Conservation (phyloP, 1,140 invertebrate species). For the Protaetia brevitarsis region DNA sequence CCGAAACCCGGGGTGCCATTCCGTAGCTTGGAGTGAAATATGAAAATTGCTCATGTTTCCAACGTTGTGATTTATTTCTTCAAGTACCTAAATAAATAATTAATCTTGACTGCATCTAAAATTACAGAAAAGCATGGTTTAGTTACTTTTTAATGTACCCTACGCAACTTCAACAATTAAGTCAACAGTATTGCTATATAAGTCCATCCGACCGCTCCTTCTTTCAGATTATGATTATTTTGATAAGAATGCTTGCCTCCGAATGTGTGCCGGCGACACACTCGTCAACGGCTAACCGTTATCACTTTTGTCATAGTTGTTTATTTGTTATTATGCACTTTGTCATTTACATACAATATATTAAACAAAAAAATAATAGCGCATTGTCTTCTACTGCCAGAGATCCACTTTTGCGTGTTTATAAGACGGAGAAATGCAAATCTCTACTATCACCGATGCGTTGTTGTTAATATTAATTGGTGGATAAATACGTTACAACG, state of each 20-base stretch:
- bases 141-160: too few species aligned
- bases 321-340: background rate
- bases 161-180: too few species aligned
- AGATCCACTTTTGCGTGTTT: slow-evolving; percentile 12
- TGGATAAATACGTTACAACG: background rate
- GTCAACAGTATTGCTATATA: too few species aligned
- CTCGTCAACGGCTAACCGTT: slow-evolving; percentile 14
- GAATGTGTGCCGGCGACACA: slow-evolving; percentile 2
- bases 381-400: background rate
- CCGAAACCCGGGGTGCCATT: too few species aligned
- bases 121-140: too few species aligned
- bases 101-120: too few species aligned
- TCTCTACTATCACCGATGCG: background rate
- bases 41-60: too few species aligned
- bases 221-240: slow-evolving; percentile 13
- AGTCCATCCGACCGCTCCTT: too few species aligned
- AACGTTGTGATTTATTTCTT: too few species aligned
- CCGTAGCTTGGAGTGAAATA: too few species aligned
- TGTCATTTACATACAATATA: slow-evolving; percentile 6
- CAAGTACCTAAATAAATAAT: too few species aligned
- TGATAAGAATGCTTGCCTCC: background rate
- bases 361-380: slow-evolving; percentile 14
- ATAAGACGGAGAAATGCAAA: background rate
- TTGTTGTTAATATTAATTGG: background rate
- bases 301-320: slow-evolving; percentile 5